phyloP scores from a whole-genome alignment of 2,797 vertebrate genomes.

The Tachyglossus aculeatus region DNA sequence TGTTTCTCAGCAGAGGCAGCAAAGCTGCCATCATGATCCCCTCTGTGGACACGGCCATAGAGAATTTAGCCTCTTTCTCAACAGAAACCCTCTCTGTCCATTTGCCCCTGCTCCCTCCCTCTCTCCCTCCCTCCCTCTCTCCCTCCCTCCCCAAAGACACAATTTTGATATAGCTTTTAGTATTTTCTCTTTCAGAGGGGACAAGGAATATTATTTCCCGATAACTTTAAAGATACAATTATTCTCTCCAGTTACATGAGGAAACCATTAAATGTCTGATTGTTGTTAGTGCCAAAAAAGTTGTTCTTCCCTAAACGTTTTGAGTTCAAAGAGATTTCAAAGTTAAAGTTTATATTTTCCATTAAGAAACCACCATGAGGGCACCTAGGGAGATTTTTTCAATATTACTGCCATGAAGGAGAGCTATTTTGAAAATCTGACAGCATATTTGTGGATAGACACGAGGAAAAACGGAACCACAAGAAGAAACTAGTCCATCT shows the following conservation, averaged over 20 bases:
- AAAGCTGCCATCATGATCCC: not conserved
- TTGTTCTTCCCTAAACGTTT: not conserved
- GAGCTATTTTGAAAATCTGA: constrained; percentile 27
- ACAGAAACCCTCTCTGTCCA: too few relatives aligned
- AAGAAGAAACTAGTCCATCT: too few relatives aligned
- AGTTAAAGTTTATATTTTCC: not conserved
- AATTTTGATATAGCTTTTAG: not conserved
- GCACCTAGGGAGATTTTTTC: not conserved
- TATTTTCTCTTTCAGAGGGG: constrained; percentile 11
- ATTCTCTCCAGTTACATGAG: not conserved
- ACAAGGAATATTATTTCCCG: not conserved
- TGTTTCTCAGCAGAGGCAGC: not conserved
- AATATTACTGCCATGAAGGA: too few relatives aligned
- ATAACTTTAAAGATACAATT: not conserved
- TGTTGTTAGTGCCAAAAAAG: not conserved
- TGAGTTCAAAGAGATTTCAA: not conserved
- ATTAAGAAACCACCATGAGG: constrained; percentile 8
- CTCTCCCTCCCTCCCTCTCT: too few relatives aligned
- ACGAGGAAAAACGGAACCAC: not conserved
- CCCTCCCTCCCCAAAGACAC: not conserved
- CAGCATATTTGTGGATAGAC: not conserved
- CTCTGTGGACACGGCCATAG: not conserved
- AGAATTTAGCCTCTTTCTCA: constrained; percentile 5
- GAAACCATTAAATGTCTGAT: not conserved
- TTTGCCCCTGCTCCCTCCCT: too few relatives aligned